These are phyloP conservation scores for Oriolus oriolus DNA, from an alignment of 2,113 vertebrate genomes.

Conservation along the genomic window DNA sequence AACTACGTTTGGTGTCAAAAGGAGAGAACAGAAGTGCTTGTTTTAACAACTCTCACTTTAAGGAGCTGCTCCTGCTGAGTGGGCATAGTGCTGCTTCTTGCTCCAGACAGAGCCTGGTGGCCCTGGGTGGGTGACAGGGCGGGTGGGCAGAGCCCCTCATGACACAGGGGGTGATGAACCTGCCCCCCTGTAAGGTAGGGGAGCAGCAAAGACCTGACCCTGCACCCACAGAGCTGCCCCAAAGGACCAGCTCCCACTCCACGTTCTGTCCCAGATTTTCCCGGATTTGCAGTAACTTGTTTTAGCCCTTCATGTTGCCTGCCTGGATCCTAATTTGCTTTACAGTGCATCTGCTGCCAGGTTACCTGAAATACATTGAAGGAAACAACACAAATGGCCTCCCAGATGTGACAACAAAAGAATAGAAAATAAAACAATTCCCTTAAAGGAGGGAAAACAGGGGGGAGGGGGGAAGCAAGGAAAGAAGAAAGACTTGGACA, in stretches of 20 bases:
- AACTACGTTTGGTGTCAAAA: neutral
- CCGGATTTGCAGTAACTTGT: neutral
- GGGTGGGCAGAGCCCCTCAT: fast-evolving
- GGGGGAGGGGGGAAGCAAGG: neutral
- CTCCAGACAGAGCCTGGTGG: neutral
- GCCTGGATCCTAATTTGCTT: neutral
- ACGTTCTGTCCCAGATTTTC: neutral
- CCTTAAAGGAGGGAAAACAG: neutral
- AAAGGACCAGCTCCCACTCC: neutral
- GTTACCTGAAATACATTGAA: neutral
- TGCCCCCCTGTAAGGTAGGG: neutral
- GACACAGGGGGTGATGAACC: neutral
- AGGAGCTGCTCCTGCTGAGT: neutral
- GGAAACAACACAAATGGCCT: neutral
- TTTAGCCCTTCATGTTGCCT: neutral
- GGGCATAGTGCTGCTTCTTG: neutral
- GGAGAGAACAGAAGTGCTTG: neutral
- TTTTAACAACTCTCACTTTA: neutral
- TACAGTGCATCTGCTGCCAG: neutral
- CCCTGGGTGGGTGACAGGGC: neutral
- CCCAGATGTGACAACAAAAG: neutral
- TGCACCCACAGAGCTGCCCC: neutral
- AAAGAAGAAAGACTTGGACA: neutral
- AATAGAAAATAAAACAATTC: neutral
- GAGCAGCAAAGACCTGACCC: neutral